These are phyloP conservation scores for Phorcus lineatus DNA, from an alignment of 2,888 invertebrate genomes.

Conservation along the genomic window DNA sequence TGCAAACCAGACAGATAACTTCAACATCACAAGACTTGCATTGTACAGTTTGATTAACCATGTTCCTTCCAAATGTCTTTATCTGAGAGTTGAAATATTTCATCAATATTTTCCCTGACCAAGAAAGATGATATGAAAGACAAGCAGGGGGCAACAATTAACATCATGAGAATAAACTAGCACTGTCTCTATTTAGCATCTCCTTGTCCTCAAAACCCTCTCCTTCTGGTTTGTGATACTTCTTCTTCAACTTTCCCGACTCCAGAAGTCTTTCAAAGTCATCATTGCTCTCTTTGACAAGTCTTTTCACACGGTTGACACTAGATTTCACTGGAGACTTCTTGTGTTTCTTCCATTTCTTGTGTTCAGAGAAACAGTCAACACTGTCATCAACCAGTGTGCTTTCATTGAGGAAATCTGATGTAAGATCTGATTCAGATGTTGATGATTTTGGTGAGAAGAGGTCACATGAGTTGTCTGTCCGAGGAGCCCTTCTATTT, in stretches of 20 bases:
- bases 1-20: too few species aligned
- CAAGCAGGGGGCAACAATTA: too few species aligned
- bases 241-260: constrained; percentile 51
- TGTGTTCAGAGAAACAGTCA: constrained; percentile 45
- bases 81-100: too few species aligned
- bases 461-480: neutral
- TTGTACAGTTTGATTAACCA: too few species aligned
- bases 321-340: constrained; percentile 28
- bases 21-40: too few species aligned
- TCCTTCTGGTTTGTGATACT: constrained; percentile 10
- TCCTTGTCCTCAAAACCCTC: neutral
- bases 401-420: constrained; percentile 43
- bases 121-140: too few species aligned
- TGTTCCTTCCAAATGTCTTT: too few species aligned
- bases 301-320: constrained; percentile 40
- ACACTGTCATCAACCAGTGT: constrained; percentile 52
- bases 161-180: constrained; percentile 27
- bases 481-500: too few species aligned
- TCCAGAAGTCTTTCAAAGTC: constrained; percentile 53
- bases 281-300: constrained; percentile 54
- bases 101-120: too few species aligned
- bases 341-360: constrained; percentile 47
- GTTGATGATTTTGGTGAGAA: constrained; percentile 15
- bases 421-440: constrained; percentile 29
- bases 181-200: constrained; percentile 11